These are phyloP conservation scores for Picathartes gymnocephalus DNA, from an alignment of 2,113 vertebrate species.

Conservation along the genomic window DNA sequence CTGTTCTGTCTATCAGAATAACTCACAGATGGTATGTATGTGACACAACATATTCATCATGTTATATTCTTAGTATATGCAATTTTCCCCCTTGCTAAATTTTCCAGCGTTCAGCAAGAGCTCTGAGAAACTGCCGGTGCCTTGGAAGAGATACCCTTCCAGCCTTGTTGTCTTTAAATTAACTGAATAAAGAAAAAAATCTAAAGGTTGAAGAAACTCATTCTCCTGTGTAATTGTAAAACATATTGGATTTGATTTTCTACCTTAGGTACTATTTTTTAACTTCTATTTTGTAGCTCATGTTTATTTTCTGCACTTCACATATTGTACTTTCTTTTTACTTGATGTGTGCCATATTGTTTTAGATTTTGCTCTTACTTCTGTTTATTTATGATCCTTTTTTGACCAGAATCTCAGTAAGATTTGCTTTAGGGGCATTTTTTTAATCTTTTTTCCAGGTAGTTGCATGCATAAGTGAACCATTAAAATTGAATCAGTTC, in stretches of 20 bases:
- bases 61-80: slow-evolving; percentile 65
- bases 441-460: slow-evolving; percentile 65
- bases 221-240: slow-evolving; percentile 53
- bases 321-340: slow-evolving; percentile 42
- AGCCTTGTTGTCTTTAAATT: slow-evolving; percentile 28
- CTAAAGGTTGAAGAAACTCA: slow-evolving; percentile 46
- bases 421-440: slow-evolving; percentile 67
- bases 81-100: slow-evolving; percentile 60
- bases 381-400: slow-evolving; percentile 70
- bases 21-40: slow-evolving; percentile 70
- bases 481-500: slow-evolving; percentile 68
- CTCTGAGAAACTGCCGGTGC: slow-evolving; percentile 36
- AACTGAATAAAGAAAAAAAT: slow-evolving; percentile 38
- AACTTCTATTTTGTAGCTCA: slow-evolving; percentile 33
- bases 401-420: slow-evolving; percentile 62
- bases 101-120: slow-evolving; percentile 36
- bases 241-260: slow-evolving; percentile 41
- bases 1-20: slow-evolving; percentile 71
- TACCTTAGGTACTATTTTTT: slow-evolving; percentile 53
- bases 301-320: slow-evolving; percentile 39
- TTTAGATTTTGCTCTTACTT: slow-evolving; percentile 58
- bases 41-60: slow-evolving; percentile 73
- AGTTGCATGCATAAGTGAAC: slow-evolving; percentile 69
- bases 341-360: slow-evolving; percentile 11
- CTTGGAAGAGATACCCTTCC: slow-evolving; percentile 46